Conservation (phyloP, 2,888 invertebrate genomes). For the Ctena decussata region DNA sequence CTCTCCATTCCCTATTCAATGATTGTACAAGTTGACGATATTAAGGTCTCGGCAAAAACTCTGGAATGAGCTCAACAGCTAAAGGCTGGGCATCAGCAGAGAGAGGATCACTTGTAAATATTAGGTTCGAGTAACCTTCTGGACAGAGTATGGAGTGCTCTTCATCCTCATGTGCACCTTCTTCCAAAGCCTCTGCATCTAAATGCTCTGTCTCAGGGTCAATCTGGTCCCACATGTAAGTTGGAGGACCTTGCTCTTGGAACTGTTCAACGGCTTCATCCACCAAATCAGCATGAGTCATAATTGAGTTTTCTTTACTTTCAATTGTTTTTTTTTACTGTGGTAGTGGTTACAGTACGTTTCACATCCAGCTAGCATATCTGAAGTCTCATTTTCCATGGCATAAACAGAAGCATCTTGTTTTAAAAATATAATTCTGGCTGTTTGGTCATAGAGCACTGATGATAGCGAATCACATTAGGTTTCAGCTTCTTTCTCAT, state of each 20-base stretch:
- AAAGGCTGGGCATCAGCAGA: background rate
- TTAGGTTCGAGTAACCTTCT: constrained; percentile 18
- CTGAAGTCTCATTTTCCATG: constrained; percentile 44
- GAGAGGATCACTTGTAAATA: constrained; percentile 8
- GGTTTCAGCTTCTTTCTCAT: constrained; percentile 37
- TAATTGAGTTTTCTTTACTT: constrained; percentile 11
- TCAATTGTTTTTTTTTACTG: constrained; percentile 27
- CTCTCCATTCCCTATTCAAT: constrained; percentile 19
- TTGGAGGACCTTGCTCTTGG: constrained; percentile 39
- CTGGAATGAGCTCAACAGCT: background rate
- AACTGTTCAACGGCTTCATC: constrained; percentile 29
- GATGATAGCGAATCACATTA: constrained; percentile 43
- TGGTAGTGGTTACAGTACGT: constrained; percentile 43
- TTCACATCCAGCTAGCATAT: constrained; percentile 26
- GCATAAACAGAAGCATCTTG: constrained; percentile 39
- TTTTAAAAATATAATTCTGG: constrained; percentile 47
- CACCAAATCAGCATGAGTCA: constrained; percentile 33
- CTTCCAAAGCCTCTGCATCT: constrained; percentile 27
- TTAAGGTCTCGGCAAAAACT: background rate
- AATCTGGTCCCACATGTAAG: constrained; percentile 45
- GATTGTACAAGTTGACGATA: constrained; percentile 18
- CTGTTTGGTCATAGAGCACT: constrained; percentile 43
- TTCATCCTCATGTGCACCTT: constrained; percentile 35
- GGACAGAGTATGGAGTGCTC: constrained; percentile 32
- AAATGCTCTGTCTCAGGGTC: constrained; percentile 34